Percentiles rank a stretch among this genome's conserved stretches.
These are phyloP conservation scores for Aphyosemion australe DNA, from an alignment of 2,113 vertebrate genomes.

Conservation along the genomic window DNA sequence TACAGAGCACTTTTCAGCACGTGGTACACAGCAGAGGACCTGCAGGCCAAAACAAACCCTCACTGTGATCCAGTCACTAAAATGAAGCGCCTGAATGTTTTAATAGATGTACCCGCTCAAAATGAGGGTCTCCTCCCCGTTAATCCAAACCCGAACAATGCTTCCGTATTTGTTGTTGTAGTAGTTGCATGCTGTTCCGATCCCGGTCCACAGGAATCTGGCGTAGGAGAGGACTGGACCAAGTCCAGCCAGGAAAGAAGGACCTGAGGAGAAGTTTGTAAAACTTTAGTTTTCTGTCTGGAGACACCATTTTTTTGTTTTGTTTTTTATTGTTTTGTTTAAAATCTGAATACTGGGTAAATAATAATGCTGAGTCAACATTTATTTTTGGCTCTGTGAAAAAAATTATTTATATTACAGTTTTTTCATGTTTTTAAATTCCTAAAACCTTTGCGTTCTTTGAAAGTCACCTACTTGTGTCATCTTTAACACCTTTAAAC, in stretches of 20 bases:
- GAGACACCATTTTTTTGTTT: neutral
- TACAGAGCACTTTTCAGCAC: conserved; percentile 89
- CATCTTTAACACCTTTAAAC: no score
- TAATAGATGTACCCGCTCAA: conserved; percentile 83
- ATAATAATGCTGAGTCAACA: no score
- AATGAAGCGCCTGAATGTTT: conserved; percentile 38
- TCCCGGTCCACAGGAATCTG: conserved; percentile 91
- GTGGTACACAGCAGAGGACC: conserved; percentile 87
- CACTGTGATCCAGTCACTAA: neutral
- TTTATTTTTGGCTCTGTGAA: no score
- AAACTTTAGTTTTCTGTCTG: neutral
- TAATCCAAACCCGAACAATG: conserved; percentile 92
- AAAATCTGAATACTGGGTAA: no score
- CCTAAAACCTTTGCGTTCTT: no score
- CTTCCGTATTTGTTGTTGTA: conserved; percentile 93
- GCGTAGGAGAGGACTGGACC: conserved; percentile 88
- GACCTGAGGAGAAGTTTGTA: conserved; percentile 77
- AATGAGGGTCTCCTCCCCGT: conserved; percentile 92
- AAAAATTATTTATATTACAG: no score
- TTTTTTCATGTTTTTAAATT: no score
- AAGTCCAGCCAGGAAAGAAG: conserved; percentile 87
- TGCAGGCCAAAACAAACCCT: conserved; percentile 50
- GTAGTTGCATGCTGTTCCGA: conserved; percentile 92
- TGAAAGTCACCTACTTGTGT: no score
- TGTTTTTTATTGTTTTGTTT: no score